A percentile compares a stretch with the other conserved stretches of the same genome.
Conservation (phyloP, 2,888 invertebrate species). For the Lumbricus terrestris region DNA sequence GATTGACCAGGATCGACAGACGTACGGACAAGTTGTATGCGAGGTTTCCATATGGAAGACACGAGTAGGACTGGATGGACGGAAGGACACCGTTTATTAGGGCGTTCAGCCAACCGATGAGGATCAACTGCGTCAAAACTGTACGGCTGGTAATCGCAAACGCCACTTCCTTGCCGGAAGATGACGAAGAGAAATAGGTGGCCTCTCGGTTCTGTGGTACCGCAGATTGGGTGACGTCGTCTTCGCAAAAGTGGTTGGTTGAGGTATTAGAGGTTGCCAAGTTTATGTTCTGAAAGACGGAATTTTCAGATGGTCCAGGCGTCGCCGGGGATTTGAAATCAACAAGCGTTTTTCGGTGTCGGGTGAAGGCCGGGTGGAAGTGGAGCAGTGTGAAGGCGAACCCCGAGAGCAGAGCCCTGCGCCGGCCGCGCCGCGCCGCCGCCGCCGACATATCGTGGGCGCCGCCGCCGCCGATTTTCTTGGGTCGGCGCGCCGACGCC, state of each 20-base stretch:
- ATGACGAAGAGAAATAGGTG: neutral
- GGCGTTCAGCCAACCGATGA: conserved; percentile 66
- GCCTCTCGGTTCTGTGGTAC: neutral
- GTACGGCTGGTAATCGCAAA: neutral
- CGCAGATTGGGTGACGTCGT: neutral
- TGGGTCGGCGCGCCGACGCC: too few relatives aligned
- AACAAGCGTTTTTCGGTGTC: neutral
- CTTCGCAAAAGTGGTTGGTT: neutral
- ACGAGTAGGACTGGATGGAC: conserved; percentile 77
- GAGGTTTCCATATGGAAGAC: conserved; percentile 74
- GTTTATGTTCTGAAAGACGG: neutral
- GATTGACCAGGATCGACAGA: conserved; percentile 77
- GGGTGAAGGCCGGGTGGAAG: conserved; percentile 43
- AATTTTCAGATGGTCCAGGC: neutral
- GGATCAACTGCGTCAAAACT: conserved; percentile 49
- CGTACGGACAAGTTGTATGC: conserved; percentile 78
- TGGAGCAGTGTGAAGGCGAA: conserved; percentile 69
- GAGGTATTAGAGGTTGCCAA: neutral
- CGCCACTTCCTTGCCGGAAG: neutral
- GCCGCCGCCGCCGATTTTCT: too few relatives aligned
- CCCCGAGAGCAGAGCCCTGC: too few relatives aligned
- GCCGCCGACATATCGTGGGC: too few relatives aligned
- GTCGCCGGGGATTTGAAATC: neutral
- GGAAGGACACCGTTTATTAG: conserved; percentile 77
- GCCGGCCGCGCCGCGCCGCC: too few relatives aligned